Evolutionary conservation across 2,888 invertebrate genomes (phyloP).

Genomic region (Drosophila peninsularis): DNA sequence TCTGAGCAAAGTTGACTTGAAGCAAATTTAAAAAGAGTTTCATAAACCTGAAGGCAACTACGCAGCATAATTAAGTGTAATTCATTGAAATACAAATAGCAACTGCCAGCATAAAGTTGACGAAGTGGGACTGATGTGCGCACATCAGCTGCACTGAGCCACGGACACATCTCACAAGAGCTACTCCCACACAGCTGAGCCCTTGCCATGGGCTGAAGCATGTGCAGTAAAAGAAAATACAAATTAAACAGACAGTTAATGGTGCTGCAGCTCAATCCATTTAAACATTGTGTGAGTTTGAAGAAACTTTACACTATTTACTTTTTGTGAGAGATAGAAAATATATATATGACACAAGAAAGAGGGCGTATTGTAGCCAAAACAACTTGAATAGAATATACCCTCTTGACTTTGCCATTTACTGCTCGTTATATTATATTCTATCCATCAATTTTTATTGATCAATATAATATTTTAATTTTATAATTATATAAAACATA

Average conservation of each 20-base stretch:
- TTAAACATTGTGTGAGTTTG: background rate
- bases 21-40: slow-evolving; percentile 5
- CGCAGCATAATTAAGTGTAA: slow-evolving; percentile 27
- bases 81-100: slow-evolving; percentile 12
- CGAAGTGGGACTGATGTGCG: background rate
- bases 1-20: slow-evolving; percentile 12
- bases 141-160: background rate
- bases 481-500: too few species aligned
- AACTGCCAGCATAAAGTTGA: slow-evolving; percentile 16
- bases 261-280: slow-evolving; percentile 2
- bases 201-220: background rate
- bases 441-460: too few species aligned
- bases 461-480: background rate
- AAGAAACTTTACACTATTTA: background rate
- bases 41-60: slow-evolving; percentile 3
- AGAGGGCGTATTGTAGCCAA: too few species aligned
- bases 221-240: background rate
- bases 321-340: background rate
- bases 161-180: background rate
- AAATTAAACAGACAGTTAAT: background rate
- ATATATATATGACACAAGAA: too few species aligned
- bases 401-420: too few species aligned
- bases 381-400: background rate
- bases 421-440: too few species aligned
- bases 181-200: background rate